phyloP scores from a whole-genome alignment of 1,140 invertebrate species.

The Coelopa frigida region DNA sequence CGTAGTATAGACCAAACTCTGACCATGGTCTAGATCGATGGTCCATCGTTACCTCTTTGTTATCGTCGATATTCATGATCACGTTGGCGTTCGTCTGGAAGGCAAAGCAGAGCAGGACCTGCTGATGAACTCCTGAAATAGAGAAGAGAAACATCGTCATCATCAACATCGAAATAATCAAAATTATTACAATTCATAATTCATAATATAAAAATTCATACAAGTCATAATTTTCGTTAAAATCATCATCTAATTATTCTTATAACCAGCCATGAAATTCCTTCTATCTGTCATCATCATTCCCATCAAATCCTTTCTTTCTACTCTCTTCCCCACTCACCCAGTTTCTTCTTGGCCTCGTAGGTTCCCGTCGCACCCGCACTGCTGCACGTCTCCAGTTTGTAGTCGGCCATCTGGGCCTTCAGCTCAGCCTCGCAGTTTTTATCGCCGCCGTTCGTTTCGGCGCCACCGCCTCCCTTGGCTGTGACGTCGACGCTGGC shows the following conservation, averaged over 20 bases:
- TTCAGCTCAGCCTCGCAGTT: slow-evolving; percentile 14
- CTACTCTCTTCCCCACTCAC: too few species aligned
- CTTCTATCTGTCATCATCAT: neutral
- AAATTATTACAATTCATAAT: too few species aligned
- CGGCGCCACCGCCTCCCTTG: too few species aligned
- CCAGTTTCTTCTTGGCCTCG: slow-evolving; percentile 33
- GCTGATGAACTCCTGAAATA: slow-evolving; percentile 39
- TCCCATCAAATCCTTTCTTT: too few species aligned
- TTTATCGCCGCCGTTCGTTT: slow-evolving; percentile 4
- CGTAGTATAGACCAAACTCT: too few species aligned
- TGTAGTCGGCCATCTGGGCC: slow-evolving; percentile 27
- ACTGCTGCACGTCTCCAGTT: slow-evolving; percentile 33
- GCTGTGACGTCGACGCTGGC: neutral
- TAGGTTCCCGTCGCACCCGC: slow-evolving; percentile 23
- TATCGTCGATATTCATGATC: slow-evolving; percentile 51
- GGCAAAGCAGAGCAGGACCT: slow-evolving; percentile 47
- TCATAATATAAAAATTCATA: neutral
- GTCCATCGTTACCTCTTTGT: slow-evolving; percentile 31
- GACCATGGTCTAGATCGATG: too few species aligned
- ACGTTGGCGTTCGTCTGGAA: slow-evolving; percentile 53
- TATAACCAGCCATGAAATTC: too few species aligned
- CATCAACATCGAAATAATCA: too few species aligned
- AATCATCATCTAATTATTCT: too few species aligned
- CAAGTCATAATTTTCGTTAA: neutral
- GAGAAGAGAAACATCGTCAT: slow-evolving; percentile 10